Evolutionary conservation across 2,888 invertebrate genomes (phyloP), one percentile per base, ranked within the genome.

Genomic region (Microctonus brassicae): DNA sequence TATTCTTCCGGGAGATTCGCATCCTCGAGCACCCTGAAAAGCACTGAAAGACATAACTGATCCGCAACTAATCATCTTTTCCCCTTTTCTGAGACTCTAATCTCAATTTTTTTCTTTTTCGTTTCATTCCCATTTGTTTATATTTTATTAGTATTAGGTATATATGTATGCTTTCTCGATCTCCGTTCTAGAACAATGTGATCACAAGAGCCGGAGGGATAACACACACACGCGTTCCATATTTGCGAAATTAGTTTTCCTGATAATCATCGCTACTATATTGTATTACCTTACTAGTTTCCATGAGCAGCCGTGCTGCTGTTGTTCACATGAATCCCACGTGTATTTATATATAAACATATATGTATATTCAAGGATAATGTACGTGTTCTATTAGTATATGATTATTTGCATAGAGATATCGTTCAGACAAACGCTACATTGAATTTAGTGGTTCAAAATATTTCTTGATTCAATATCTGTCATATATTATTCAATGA

Each of bases 221-320:
- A 36, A 71, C 69, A 73, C 60, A 73, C 76, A 74, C 78, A 81
- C 79, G 77, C 60, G 58, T 33, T 20, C 70, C 80, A 82, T 82
- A 81, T 82, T 82, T 83, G 81, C 83, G 83, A 86, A 87, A 87
- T 87, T 87, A 87, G 87, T 87, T 87, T 87, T 86, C 84, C 84
- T 84, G 87, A 87, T 87, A 87, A 87, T 86, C 85, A 87, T 87
- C 87, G 82, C 69, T 81, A 81, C 82, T 81, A 84, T 84, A 87
- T 87, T 87, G 86, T 86, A 80, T 78, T 79, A 77, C 81, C 76
- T 81, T 47, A 77, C 79, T n/a, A 79, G 77, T 79, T 81, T 78
- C 75, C 78, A 72, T 70, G 75, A 76, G 71, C 73, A 69, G 58
- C 58, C 42, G 39, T 24, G 47, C 9, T 33, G 63, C 63, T 63